Conservation (phyloP, 2,113 vertebrate genomes). For the Neogobius melanostomus region DNA sequence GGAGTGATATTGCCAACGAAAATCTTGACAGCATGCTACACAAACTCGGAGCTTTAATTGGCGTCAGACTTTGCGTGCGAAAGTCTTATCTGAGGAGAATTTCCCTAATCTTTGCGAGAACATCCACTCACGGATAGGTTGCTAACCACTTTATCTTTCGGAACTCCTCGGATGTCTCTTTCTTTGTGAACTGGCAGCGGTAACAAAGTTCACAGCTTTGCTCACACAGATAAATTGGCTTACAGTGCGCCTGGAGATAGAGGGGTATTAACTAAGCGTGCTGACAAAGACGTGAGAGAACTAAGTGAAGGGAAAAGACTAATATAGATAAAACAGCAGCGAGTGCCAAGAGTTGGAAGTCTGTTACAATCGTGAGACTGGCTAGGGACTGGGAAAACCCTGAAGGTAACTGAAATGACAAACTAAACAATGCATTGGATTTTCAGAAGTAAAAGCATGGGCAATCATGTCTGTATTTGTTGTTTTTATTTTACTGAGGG, state of each 20-base stretch:
- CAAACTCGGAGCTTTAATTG: neutral
- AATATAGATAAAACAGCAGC: neutral
- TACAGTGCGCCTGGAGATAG: slow-evolving; percentile 26
- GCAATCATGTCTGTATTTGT: no score
- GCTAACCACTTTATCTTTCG: slow-evolving; percentile 23
- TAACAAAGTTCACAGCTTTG: slow-evolving; percentile 38
- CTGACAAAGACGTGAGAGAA: slow-evolving; percentile 20
- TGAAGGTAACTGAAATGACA: no score
- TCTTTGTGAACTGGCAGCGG: slow-evolving; percentile 40
- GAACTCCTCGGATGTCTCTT: slow-evolving; percentile 33
- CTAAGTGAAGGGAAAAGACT: slow-evolving; percentile 18
- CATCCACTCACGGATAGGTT: slow-evolving; percentile 13
- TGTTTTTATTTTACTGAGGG: no score
- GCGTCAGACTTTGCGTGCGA: slow-evolving; percentile 9
- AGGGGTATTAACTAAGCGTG: slow-evolving; percentile 36
- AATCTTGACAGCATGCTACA: neutral
- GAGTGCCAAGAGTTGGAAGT: neutral
- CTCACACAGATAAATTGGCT: slow-evolving; percentile 37
- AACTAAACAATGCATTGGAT: no score
- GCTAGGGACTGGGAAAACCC: neutral
- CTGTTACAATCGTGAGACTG: neutral
- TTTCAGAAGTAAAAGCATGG: no score
- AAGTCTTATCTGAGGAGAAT: slow-evolving; percentile 30
- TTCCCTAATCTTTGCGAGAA: slow-evolving; percentile 25
- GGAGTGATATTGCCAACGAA: neutral